phyloP scores from a whole-genome alignment of 2,888 invertebrate genomes.

The Trissolcus brochymenae region DNA sequence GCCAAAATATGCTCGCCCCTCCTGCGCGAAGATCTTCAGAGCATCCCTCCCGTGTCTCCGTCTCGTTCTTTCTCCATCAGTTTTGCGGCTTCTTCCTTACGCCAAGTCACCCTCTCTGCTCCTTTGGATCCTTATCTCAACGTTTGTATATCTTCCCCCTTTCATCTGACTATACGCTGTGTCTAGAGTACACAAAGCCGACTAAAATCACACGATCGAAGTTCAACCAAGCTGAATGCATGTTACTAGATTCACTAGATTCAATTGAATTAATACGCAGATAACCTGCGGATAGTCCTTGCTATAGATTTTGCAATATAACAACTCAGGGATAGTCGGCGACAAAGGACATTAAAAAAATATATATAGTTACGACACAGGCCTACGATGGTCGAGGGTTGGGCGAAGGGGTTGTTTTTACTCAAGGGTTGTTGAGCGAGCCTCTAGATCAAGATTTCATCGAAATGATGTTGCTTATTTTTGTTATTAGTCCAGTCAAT shows the following conservation, averaged over 20 bases:
- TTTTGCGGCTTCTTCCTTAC: slow-evolving; percentile 19
- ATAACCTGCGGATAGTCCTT: slow-evolving; percentile 24
- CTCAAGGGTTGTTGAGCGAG: background rate
- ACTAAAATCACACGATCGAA: slow-evolving; percentile 34
- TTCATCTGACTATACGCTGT: slow-evolving; percentile 9
- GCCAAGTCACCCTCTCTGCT: slow-evolving; percentile 22
- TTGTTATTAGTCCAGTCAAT: slow-evolving; percentile 6
- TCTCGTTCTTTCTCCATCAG: slow-evolving; percentile 6
- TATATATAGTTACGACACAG: slow-evolving; percentile 17
- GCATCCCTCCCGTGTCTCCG: background rate
- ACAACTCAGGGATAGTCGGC: slow-evolving; percentile 16
- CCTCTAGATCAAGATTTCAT: slow-evolving; percentile 12
- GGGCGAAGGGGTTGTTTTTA: background rate
- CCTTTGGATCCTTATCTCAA: slow-evolving; percentile 35
- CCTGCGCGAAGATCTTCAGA: background rate
- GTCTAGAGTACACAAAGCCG: slow-evolving; percentile 20
- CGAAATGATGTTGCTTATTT: slow-evolving; percentile 5
- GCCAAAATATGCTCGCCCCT: slow-evolving; percentile 52
- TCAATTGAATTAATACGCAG: slow-evolving; percentile 33
- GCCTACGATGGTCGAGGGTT: slow-evolving; percentile 11
- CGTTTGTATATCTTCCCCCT: slow-evolving; percentile 34
- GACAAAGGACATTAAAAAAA: slow-evolving; percentile 35
- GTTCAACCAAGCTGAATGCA: slow-evolving; percentile 30
- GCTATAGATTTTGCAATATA: slow-evolving; percentile 26
- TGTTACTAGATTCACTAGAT: slow-evolving; percentile 27